Evolutionary conservation across 2,797 vertebrate species (phyloP), one percentile per base, ranked within the genome.

Genomic region (Argyrosomus regius): DNA sequence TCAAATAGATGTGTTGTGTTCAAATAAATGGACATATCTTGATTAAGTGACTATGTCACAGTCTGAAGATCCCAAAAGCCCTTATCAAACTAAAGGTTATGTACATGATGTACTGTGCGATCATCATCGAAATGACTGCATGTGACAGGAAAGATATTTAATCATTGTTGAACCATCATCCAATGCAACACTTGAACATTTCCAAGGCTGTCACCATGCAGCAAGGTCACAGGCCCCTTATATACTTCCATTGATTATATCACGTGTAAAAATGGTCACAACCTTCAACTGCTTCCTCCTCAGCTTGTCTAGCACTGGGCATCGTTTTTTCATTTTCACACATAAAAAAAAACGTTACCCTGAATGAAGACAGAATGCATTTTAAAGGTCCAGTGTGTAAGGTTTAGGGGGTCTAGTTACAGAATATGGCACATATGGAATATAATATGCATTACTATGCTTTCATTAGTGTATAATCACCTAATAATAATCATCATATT

Each of bases 101-200:
- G 48, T 4, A 24, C 22, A 26, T n/a, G 6, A 24, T 50, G n/a
- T 43, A 13, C 66, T 46, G 63, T 46, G 52, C 20, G 16, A 69
- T 31, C 49, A 22, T 68, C 16, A 66, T 64, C 20, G 64, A 24
- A 52, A 72, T n/a, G 20, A n/a, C 28, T 52, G 43, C 65, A 31
- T 28, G 26, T 56, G 49, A 52, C 16, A 48, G 70, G 18, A 45
- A 14, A 59, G 67, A 58, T 68, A 7, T 58, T 39, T 52, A 16
- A 41, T 41, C 48, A n/a, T 39, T 16, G 66, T 58, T 75, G n/a
- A 74, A 50, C 58, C 43, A 58, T 70, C 28, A 49, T 39, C 56
- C 66, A 49, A n/a, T 24, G 68, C 59, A 66, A 62, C 49, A 54
- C 35, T 62, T 78, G 62, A 85, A 77, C 28, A 60, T 80, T 72